phyloP scores from a whole-genome alignment of 1,140 invertebrate species.

The Pseudomyrmex pallidus region DNA sequence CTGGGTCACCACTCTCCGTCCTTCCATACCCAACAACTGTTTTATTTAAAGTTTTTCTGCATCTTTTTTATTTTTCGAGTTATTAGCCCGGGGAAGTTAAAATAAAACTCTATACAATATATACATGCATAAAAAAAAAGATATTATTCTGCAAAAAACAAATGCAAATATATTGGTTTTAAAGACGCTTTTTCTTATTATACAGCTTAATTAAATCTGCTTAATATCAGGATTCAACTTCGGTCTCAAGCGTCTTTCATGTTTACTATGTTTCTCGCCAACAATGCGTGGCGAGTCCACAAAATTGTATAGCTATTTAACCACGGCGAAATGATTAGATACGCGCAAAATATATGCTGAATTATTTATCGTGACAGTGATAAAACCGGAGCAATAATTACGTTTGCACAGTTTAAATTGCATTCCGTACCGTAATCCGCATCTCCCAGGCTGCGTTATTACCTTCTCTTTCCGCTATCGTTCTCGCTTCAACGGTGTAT shows the following conservation, averaged over 20 bases:
- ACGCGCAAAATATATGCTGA: slow-evolving; percentile 52
- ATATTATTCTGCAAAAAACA: not conserved
- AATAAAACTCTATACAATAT: too few species aligned
- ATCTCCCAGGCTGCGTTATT: slow-evolving; percentile 40
- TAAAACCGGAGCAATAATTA: slow-evolving; percentile 58
- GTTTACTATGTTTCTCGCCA: not conserved
- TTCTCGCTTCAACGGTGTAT: slow-evolving; percentile 28
- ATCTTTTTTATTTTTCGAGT: too few species aligned
- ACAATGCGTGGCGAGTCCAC: not conserved
- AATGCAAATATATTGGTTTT: too few species aligned
- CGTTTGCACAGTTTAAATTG: slow-evolving; percentile 64
- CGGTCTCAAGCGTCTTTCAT: not conserved
- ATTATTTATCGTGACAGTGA: slow-evolving; percentile 60
- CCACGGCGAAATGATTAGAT: slow-evolving; percentile 45
- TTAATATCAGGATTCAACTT: not conserved
- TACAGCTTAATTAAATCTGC: not conserved
- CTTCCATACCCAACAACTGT: too few species aligned
- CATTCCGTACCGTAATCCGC: slow-evolving; percentile 60
- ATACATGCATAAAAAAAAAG: too few species aligned
- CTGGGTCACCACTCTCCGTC: too few species aligned
- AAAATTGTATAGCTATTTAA: slow-evolving; percentile 21
- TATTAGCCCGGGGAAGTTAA: too few species aligned
- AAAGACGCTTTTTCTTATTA: not conserved
- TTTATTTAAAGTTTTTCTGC: too few species aligned
- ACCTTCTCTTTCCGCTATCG: slow-evolving; percentile 48